phyloP scores from a whole-genome alignment of 2,888 invertebrate species.

The Caenorhabditis japonica region DNA sequence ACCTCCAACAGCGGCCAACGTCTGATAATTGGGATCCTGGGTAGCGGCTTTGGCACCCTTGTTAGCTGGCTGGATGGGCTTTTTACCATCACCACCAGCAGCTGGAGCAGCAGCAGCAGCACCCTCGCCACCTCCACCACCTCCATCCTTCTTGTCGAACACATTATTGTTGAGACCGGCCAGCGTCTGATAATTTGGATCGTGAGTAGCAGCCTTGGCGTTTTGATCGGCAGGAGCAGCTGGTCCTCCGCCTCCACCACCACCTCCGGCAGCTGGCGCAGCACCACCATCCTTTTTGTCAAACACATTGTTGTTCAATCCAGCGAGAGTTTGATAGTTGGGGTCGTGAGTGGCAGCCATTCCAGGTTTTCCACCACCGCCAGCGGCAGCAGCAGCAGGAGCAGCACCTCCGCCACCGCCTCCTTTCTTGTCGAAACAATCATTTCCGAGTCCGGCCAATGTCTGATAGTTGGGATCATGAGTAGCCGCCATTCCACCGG shows the following conservation, averaged over 20 bases:
- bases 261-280: not conserved
- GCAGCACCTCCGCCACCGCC: slow-evolving; percentile 13
- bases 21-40: slow-evolving; percentile 53
- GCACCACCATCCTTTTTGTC: slow-evolving; percentile 14
- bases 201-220: slow-evolving; percentile 35
- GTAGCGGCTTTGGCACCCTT: slow-evolving; percentile 42
- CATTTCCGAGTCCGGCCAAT: slow-evolving; percentile 21
- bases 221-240: slow-evolving; percentile 13
- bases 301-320: slow-evolving; percentile 25
- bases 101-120: slow-evolving; percentile 4
- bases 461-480: slow-evolving; percentile 49
- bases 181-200: slow-evolving; percentile 47
- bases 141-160: slow-evolving; percentile 29
- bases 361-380: slow-evolving; percentile 19
- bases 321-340: slow-evolving; percentile 44
- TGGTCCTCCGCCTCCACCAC: slow-evolving; percentile 12
- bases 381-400: slow-evolving; percentile 4
- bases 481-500: slow-evolving; percentile 10
- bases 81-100: slow-evolving; percentile 22
- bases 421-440: slow-evolving; percentile 19
- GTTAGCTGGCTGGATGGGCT: slow-evolving; percentile 30
- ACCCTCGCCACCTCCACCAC: slow-evolving; percentile 20
- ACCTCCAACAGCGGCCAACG: slow-evolving; percentile 47
- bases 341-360: slow-evolving; percentile 42
- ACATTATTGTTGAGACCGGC: slow-evolving; percentile 32